phyloP scores from a whole-genome alignment of 2,113 vertebrate genomes.

The Willisornis vidua region DNA sequence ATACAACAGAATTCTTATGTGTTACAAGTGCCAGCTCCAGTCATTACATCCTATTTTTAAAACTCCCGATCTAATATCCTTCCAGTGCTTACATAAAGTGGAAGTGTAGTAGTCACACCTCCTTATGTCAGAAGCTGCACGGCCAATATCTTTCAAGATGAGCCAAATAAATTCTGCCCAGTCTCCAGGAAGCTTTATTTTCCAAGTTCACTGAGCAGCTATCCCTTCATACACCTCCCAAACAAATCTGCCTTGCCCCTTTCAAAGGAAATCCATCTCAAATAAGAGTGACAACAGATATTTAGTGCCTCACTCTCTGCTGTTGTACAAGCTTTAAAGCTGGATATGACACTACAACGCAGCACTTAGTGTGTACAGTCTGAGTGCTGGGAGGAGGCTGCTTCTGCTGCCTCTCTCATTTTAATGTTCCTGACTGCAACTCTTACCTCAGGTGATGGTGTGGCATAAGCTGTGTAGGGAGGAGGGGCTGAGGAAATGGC shows the following conservation, averaged over 20 bases:
- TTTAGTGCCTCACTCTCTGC: neutral
- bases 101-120: neutral
- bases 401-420: neutral
- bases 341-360: neutral
- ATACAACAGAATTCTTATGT: neutral
- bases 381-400: neutral
- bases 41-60: neutral
- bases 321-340: neutral
- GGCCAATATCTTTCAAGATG: neutral
- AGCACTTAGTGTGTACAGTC: neutral
- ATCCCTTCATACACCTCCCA: neutral
- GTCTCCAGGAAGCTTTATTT: neutral
- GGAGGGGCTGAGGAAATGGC: constrained; percentile 74
- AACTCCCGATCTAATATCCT: neutral
- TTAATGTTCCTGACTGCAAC: neutral
- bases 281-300: neutral
- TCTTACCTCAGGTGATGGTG: constrained; percentile 78
- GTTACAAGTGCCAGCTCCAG: neutral
- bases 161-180: neutral
- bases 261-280: neutral
- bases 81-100: neutral
- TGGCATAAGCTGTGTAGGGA: constrained; percentile 75
- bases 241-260: neutral
- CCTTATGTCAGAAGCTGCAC: neutral
- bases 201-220: neutral